phyloP scores from a whole-genome alignment of 2,113 vertebrate genomes.

The Xerus inauris region DNA sequence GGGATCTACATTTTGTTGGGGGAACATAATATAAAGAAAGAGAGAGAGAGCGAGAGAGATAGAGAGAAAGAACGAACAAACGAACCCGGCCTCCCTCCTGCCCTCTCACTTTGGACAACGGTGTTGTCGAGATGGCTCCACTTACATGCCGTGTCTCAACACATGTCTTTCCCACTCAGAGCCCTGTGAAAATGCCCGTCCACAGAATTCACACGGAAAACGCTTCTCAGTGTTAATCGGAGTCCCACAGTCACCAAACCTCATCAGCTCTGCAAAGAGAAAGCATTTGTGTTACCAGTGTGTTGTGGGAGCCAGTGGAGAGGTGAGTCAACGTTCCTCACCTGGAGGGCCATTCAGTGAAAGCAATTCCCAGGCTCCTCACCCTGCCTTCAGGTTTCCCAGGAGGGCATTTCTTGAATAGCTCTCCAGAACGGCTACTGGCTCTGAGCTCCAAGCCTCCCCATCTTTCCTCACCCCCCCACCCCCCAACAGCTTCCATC shows the following conservation, averaged over 20 bases:
- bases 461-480: background rate
- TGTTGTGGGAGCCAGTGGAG: background rate
- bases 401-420: background rate
- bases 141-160: constrained; percentile 98
- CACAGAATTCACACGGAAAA: constrained; percentile 97
- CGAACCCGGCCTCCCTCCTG: background rate
- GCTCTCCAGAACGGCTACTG: background rate
- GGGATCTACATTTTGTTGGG: background rate
- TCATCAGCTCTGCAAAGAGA: constrained; percentile 82
- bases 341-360: background rate
- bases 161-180: constrained; percentile 97
- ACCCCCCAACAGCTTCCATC: background rate
- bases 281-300: background rate
- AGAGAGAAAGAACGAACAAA: too few relatives aligned
- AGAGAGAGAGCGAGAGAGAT: too few relatives aligned
- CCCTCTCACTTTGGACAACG: background rate
- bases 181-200: constrained; percentile 95
- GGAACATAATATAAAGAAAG: background rate
- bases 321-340: background rate
- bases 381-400: background rate
- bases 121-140: constrained; percentile 47
- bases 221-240: constrained; percentile 89
- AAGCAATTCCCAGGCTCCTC: background rate
- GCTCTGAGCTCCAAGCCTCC: background rate
- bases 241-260: constrained; percentile 85